Evolutionary conservation across 2,797 vertebrate genomes (phyloP), one percentile per base, ranked within the genome.

Genomic region (Enteromius radiatus): DNA sequence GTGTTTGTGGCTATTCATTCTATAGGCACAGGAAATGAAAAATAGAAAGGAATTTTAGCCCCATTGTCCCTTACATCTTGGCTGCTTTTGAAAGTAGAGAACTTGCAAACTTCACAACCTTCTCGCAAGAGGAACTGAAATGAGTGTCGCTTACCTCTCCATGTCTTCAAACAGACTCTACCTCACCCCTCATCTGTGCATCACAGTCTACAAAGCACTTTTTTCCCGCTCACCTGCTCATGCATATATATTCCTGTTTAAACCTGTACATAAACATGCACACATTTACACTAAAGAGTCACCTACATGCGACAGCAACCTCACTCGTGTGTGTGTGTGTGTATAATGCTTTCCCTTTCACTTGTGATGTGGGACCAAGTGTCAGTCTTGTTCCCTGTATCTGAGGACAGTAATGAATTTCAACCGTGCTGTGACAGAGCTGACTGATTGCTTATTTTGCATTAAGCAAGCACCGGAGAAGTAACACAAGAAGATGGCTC

Each of bases 301-400:
- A 43, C 49, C 70, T 31, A 31, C 12, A 11, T 31, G 36, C 52
- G 33, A 75, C 56, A 5, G 47, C 61, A 79, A 69, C 77, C 47
- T 79, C 56, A 19, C 36, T 14, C 5, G 3, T 5, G 11, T 49
- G 71, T 45, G 23, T 61, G 49, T 56, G 11, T 4, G n/a, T 64
- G 68, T 80, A 49, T 84, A 69, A 67, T 70, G 79, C 87, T 15
- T 59, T 61, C 23, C 38, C 38, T 76, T 43, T 81, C 76, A 86
- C 81, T 71, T 75, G 70, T 67, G 67, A 80, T 54, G 17, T 67
- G 85, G 89, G 90, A 93, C 90, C 91, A 92, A 88, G 82, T 82
- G 41, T 87, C 71, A 76, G 78, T 84, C 74, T 82, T 76, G 81
- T 81, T 81, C 84, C 76, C 63, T 59, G 70, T 86, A 88, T 87